Conservation (phyloP, 1,140 invertebrate species). For the Scaptomyza montana region DNA sequence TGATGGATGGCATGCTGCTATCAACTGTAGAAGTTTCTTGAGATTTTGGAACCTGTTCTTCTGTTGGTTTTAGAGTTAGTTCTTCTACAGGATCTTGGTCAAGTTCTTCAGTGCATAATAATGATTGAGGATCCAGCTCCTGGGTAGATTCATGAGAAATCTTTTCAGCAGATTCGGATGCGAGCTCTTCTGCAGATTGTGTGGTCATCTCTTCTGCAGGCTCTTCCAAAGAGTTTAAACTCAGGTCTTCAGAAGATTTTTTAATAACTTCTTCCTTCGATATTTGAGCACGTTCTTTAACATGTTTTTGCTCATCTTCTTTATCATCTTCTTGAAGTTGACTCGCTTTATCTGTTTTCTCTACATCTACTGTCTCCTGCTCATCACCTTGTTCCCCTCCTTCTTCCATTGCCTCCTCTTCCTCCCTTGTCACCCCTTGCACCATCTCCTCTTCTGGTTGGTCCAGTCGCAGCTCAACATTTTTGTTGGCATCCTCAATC, state of each 20-base stretch:
- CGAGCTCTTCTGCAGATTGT: neutral
- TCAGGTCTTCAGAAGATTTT: too few species aligned
- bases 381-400: neutral
- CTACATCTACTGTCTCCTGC: neutral
- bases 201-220: too few species aligned
- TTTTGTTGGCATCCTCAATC: constrained; percentile 62
- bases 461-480: constrained; percentile 24
- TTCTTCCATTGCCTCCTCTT: neutral
- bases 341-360: neutral
- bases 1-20: neutral
- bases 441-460: neutral
- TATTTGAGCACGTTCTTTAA: neutral
- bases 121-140: neutral
- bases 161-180: neutral
- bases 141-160: neutral
- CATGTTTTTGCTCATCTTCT: neutral
- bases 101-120: neutral
- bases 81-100: neutral
- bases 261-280: too few species aligned
- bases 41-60: neutral
- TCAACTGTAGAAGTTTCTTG: neutral
- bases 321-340: neutral
- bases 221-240: too few species aligned
- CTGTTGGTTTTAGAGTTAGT: too few species aligned
- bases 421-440: neutral